A percentile compares a stretch with the other conserved stretches of the same genome.
Conservation (phyloP, 2,888 invertebrate genomes). For the Tridacna gigas region DNA sequence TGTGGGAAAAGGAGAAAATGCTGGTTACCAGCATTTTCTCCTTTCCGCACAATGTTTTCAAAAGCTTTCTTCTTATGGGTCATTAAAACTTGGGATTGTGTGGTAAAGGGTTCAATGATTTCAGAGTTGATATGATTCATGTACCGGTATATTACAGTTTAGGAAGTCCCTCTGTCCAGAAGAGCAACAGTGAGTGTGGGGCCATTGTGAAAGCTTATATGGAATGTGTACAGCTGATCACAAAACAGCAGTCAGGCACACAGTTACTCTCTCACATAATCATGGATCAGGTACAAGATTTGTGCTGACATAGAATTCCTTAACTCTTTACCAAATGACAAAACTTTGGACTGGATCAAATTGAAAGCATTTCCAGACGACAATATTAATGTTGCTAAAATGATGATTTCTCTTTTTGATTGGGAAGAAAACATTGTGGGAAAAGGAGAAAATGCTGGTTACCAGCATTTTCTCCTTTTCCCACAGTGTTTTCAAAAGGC, state of each 20-base stretch:
- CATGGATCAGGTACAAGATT: constrained; percentile 71
- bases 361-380: too few relatives aligned
- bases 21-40: too few relatives aligned
- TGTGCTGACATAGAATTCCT: too few relatives aligned
- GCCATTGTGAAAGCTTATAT: constrained; percentile 89
- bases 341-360: too few relatives aligned
- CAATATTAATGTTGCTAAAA: too few relatives aligned
- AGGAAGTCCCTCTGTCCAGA: constrained; percentile 87
- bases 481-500: neutral
- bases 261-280: constrained; percentile 59
- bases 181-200: constrained; percentile 89
- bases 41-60: neutral
- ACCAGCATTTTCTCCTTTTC: neutral
- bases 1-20: too few relatives aligned
- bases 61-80: neutral
- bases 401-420: neutral
- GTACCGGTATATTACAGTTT: constrained; percentile 81
- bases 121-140: neutral
- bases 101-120: neutral
- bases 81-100: neutral
- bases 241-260: constrained; percentile 73
- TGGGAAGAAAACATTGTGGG: neutral
- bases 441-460: neutral
- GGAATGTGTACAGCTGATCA: constrained; percentile 90
- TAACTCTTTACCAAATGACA: too few relatives aligned